Evolutionary conservation across 2,797 vertebrate species (phyloP).

Genomic region (Brachyrhaphis roseni): DNA sequence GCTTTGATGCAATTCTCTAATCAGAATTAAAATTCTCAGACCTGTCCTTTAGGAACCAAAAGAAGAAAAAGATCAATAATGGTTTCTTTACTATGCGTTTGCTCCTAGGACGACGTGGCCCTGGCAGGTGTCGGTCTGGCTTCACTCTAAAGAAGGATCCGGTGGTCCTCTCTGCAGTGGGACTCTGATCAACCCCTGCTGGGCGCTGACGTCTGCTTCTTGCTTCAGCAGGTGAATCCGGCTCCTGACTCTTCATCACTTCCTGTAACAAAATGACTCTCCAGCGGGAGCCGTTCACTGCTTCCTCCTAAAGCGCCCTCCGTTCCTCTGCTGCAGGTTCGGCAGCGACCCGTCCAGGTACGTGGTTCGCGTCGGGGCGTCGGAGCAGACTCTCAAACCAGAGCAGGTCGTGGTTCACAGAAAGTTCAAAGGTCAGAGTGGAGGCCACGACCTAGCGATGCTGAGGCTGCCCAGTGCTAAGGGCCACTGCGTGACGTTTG

Average conservation of each 20-base stretch:
- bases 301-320: not conserved
- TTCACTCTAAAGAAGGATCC: constrained; percentile 79
- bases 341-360: constrained; percentile 83
- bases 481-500: constrained; percentile 88
- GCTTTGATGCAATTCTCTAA: not conserved
- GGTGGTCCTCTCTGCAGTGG: constrained; percentile 87
- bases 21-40: not conserved
- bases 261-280: not conserved
- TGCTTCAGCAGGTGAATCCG: constrained; percentile 88
- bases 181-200: constrained; percentile 90
- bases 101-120: constrained; percentile 86
- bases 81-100: not conserved
- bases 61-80: not conserved
- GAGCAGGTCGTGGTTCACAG: constrained; percentile 87
- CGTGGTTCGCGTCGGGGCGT: constrained; percentile 84
- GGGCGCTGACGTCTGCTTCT: constrained; percentile 90
- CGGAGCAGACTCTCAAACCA: constrained; percentile 80
- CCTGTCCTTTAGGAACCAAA: not conserved
- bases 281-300: not conserved
- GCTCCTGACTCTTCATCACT: not conserved
- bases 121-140: constrained; percentile 90
- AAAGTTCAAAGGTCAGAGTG: constrained; percentile 88
- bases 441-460: constrained; percentile 90
- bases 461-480: constrained; percentile 84
- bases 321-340: constrained; percentile 74